Evolutionary conservation across 2,113 vertebrate genomes (phyloP).

Genomic region (Kryptolebias marmoratus): DNA sequence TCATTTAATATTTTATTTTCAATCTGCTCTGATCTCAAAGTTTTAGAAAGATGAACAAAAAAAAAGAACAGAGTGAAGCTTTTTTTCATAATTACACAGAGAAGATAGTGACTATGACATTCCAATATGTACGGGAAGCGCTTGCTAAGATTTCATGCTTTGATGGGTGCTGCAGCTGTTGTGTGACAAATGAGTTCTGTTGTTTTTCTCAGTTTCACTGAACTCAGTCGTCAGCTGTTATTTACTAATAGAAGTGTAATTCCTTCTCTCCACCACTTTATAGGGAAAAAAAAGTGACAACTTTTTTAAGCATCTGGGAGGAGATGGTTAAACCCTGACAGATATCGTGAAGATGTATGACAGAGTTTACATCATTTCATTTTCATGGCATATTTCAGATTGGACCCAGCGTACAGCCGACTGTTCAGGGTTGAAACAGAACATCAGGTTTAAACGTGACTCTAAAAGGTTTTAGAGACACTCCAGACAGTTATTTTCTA

Average conservation of each 20-base stretch:
- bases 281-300: background rate
- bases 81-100: background rate
- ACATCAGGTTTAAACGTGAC: too few relatives aligned
- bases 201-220: background rate
- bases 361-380: too few relatives aligned
- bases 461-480: too few relatives aligned
- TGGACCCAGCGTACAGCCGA: too few relatives aligned
- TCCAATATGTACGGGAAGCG: background rate
- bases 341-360: too few relatives aligned
- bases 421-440: too few relatives aligned
- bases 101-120: background rate
- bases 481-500: too few relatives aligned
- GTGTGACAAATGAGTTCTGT: constrained; percentile 21
- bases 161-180: constrained; percentile 9
- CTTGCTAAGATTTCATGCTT: constrained; percentile 10
- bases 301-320: background rate
- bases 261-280: background rate
- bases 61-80: background rate
- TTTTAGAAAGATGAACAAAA: background rate
- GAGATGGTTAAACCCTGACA: background rate
- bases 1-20: constrained; percentile 1
- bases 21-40: background rate
- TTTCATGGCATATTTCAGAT: background rate
- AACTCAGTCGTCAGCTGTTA: constrained; percentile 19
- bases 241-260: background rate